Evolutionary conservation across 2,113 vertebrate species (phyloP).

Genomic region (Apistogramma diplotaenia): DNA sequence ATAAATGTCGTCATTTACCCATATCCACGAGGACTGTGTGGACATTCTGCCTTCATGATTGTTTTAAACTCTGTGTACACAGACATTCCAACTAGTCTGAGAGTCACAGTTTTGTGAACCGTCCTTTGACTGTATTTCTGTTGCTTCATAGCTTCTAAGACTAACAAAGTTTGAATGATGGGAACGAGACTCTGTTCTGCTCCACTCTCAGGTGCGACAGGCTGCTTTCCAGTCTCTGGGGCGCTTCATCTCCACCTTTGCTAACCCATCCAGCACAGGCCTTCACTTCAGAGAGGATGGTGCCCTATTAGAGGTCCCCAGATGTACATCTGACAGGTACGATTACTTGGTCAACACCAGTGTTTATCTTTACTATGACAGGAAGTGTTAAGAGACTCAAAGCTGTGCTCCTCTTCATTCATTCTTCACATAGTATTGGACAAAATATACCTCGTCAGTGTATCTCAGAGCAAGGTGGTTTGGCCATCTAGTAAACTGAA

Average conservation of each 20-base stretch:
- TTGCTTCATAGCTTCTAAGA: not conserved
- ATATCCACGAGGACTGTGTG: not conserved
- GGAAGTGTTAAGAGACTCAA: not conserved
- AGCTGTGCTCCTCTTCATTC: not conserved
- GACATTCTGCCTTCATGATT: not conserved
- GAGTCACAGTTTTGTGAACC: not conserved
- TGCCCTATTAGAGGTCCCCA: slow-evolving; percentile 70
- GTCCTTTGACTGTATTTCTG: not conserved
- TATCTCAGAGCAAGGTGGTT: not conserved
- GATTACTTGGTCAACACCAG: not conserved
- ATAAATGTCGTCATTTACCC: not conserved
- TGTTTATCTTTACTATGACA: rapidly evolving
- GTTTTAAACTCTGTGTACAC: not conserved
- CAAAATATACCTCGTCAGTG: not conserved
- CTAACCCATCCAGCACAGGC: slow-evolving; percentile 85
- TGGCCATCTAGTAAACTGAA: not conserved
- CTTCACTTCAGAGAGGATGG: slow-evolving; percentile 84
- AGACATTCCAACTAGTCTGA: not conserved
- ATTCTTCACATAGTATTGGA: not conserved
- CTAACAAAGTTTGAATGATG: not conserved
- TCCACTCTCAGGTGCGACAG: slow-evolving; percentile 81
- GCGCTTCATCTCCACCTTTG: slow-evolving; percentile 91
- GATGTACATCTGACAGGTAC: slow-evolving; percentile 66
- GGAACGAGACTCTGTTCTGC: not conserved
- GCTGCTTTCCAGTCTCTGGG: slow-evolving; percentile 91